phyloP scores from a whole-genome alignment of 2,113 vertebrate genomes.

The Neodon shergylaensis region DNA sequence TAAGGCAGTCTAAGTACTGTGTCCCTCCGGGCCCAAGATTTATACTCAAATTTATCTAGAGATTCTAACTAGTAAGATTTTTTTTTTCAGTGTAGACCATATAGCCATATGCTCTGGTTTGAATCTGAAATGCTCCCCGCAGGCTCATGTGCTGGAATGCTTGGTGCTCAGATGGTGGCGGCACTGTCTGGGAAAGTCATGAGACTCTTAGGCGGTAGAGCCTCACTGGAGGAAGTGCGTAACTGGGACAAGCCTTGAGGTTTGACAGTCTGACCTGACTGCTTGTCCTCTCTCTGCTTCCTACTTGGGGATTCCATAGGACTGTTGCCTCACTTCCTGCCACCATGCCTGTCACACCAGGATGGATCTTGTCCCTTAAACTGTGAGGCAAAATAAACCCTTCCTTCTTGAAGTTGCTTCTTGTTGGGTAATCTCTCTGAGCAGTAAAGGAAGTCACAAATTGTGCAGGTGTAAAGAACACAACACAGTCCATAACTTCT shows the following conservation, averaged over 20 bases:
- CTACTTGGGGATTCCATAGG: not conserved
- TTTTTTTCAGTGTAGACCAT: not conserved
- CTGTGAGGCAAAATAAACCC: not conserved
- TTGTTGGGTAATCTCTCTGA: not conserved
- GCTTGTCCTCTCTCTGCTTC: not conserved
- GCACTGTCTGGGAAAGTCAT: not conserved
- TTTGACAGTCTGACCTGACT: not conserved
- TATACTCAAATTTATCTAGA: not conserved
- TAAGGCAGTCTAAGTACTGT: not conserved
- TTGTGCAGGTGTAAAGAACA: not conserved
- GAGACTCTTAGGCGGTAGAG: not conserved
- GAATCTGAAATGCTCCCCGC: not conserved
- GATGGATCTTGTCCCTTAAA: not conserved
- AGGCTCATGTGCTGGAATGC: not conserved
- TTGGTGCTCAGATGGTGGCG: not conserved
- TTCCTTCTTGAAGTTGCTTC: not conserved
- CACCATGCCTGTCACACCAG: not conserved
- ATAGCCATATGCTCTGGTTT: not conserved
- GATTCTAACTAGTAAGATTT: not conserved
- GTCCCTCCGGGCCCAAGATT: not conserved
- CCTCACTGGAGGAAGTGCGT: not conserved
- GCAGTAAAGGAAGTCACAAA: not conserved
- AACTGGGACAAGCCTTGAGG: not conserved
- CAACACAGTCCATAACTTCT: not conserved
- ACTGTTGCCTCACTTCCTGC: not conserved